Evolutionary conservation across 2,888 invertebrate species (phyloP).

Genomic region (Dascillus cervinus): DNA sequence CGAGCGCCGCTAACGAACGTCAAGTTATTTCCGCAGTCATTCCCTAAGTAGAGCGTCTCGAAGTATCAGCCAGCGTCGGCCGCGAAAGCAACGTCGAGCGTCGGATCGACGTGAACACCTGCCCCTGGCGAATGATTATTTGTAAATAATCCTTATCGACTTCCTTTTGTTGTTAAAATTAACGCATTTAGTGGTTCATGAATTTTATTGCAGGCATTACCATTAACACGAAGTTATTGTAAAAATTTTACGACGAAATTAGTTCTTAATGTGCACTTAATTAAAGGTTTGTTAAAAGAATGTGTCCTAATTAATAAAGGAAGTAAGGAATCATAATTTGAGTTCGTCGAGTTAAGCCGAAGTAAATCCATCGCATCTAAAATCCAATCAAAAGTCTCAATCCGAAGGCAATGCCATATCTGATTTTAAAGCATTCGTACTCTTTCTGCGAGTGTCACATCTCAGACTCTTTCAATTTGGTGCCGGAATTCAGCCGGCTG

Average conservation of each 20-base stretch:
- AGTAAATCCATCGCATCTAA: slow-evolving; percentile 22
- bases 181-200: no score
- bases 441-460: slow-evolving; percentile 28
- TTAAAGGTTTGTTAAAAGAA: no score
- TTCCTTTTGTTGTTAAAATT: no score
- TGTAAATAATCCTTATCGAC: no score
- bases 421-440: slow-evolving; percentile 25
- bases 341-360: slow-evolving; percentile 11
- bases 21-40: slow-evolving; percentile 24
- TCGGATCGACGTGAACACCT: no score
- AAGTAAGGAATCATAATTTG: no score
- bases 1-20: slow-evolving; percentile 27
- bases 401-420: slow-evolving; percentile 26
- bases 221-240: no score
- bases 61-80: slow-evolving; percentile 4
- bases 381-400: slow-evolving; percentile 34
- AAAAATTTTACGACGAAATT: no score
- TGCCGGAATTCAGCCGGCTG: slow-evolving; percentile 24
- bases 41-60: slow-evolving; percentile 16
- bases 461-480: slow-evolving; percentile 25
- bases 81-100: neutral
- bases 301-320: no score
- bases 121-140: no score
- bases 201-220: no score
- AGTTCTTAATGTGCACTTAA: no score